Percentiles rank a stretch among this genome's conserved stretches.
Evolutionary conservation across 2,113 vertebrate species (phyloP).

Genomic region (Hippocampus abdominalis): DNA sequence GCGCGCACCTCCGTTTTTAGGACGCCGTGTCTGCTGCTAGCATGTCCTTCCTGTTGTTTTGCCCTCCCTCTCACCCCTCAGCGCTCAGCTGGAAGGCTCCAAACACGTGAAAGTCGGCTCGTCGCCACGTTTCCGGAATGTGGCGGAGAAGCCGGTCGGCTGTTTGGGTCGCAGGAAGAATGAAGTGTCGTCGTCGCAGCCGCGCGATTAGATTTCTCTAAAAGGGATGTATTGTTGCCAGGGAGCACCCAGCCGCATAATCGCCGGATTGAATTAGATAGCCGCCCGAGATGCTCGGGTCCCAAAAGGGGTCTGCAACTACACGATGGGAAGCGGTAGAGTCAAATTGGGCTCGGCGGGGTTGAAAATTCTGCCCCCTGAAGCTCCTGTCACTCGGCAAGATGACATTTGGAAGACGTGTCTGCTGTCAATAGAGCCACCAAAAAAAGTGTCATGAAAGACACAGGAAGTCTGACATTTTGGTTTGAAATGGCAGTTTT

Average conservation of each 20-base stretch:
- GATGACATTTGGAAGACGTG: neutral
- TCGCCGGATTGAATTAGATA: neutral
- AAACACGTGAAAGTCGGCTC: neutral
- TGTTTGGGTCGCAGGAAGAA: neutral
- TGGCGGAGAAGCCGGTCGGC: neutral
- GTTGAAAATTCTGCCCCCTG: neutral
- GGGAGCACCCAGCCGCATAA: neutral
- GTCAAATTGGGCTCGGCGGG: neutral
- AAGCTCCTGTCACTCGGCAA: neutral
- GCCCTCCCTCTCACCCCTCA: neutral
- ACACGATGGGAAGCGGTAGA: neutral
- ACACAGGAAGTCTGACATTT: neutral
- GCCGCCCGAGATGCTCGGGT: neutral
- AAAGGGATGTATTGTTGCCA: neutral
- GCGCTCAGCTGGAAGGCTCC: neutral
- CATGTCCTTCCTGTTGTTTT: conserved; percentile 9
- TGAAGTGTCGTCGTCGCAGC: neutral
- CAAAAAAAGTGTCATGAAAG: neutral
- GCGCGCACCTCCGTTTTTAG: neutral
- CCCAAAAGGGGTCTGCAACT: neutral
- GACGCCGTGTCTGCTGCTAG: neutral
- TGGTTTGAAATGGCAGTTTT: neutral
- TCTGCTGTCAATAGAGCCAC: neutral
- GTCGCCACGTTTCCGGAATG: neutral
- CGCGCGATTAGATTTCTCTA: neutral